Conservation (phyloP, 2,113 vertebrate genomes). For the Neogale vison region DNA sequence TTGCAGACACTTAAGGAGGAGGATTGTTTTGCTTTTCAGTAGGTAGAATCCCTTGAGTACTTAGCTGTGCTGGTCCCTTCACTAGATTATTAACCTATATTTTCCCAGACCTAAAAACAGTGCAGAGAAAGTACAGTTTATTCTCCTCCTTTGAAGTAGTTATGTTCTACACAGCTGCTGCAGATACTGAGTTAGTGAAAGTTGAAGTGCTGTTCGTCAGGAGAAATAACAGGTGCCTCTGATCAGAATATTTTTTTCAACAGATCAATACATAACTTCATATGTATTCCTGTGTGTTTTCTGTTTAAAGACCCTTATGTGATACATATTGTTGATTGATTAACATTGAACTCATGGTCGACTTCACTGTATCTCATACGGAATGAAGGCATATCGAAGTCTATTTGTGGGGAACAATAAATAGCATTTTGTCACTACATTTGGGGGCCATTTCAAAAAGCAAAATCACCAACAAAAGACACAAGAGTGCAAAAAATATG, state of each 20-base stretch:
- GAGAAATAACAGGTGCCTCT: not conserved
- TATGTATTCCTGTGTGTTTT: not conserved
- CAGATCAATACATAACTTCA: not conserved
- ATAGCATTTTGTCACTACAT: not conserved
- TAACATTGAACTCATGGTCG: not conserved
- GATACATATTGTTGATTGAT: not conserved
- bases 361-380: not conserved
- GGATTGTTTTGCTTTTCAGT: constrained; percentile 66
- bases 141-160: not conserved
- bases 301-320: not conserved
- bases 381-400: not conserved
- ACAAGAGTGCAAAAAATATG: not conserved
- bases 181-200: not conserved
- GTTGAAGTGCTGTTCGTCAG: not conserved
- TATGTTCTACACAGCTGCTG: not conserved
- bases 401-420: not conserved
- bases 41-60: not conserved
- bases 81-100: not conserved
- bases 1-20: constrained; percentile 74
- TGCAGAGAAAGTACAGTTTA: not conserved
- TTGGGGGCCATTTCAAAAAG: not conserved
- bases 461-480: not conserved
- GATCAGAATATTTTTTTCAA: not conserved
- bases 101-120: not conserved
- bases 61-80: not conserved